Percentiles rank a stretch among this genome's conserved stretches.
These are phyloP conservation scores for Acestrorhynchus altus DNA, from an alignment of 2,797 vertebrate species.

Conservation along the genomic window DNA sequence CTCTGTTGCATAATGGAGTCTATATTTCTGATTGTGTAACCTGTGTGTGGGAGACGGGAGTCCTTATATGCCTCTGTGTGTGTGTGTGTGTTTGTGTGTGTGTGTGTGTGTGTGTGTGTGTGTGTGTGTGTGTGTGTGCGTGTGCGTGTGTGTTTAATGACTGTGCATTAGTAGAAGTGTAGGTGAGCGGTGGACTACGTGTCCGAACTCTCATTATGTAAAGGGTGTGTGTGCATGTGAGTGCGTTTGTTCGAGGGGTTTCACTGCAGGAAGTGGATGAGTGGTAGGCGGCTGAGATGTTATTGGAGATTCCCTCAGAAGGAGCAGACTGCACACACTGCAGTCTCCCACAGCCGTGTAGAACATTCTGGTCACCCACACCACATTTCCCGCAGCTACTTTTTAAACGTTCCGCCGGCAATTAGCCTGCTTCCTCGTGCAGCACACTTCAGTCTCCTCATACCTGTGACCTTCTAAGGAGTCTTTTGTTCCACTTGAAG, in stretches of 20 bases:
- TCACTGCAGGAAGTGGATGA: slow-evolving; percentile 26
- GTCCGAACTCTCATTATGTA: slow-evolving; percentile 22
- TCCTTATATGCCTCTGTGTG: slow-evolving; percentile 35
- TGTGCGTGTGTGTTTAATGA: slow-evolving; percentile 17
- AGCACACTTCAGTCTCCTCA: slow-evolving; percentile 1
- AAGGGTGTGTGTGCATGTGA: slow-evolving; percentile 21
- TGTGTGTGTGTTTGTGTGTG: slow-evolving; percentile 24
- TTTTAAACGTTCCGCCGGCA: slow-evolving; percentile 20
- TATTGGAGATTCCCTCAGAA: slow-evolving; percentile 48
- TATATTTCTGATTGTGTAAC: slow-evolving; percentile 56
- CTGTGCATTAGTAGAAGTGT: not conserved
- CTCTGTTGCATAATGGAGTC: slow-evolving; percentile 51
- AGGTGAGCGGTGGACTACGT: not conserved
- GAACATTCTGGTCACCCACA: slow-evolving; percentile 39
- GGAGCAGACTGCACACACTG: slow-evolving; percentile 22
- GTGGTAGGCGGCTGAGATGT: slow-evolving; percentile 23
- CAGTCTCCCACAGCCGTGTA: slow-evolving; percentile 19
- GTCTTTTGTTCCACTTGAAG: slow-evolving; percentile 3
- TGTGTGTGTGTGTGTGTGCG: not conserved
- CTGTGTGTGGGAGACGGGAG: slow-evolving; percentile 48
- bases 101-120: slow-evolving; percentile 24
- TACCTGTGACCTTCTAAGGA: slow-evolving; percentile 27
- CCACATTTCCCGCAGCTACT: slow-evolving; percentile 3
- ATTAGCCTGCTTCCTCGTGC: slow-evolving; percentile 36
- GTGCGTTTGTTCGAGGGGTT: slow-evolving; percentile 22